Conservation (phyloP, 2,797 vertebrate species). For the Brotogeris chrysoptera region DNA sequence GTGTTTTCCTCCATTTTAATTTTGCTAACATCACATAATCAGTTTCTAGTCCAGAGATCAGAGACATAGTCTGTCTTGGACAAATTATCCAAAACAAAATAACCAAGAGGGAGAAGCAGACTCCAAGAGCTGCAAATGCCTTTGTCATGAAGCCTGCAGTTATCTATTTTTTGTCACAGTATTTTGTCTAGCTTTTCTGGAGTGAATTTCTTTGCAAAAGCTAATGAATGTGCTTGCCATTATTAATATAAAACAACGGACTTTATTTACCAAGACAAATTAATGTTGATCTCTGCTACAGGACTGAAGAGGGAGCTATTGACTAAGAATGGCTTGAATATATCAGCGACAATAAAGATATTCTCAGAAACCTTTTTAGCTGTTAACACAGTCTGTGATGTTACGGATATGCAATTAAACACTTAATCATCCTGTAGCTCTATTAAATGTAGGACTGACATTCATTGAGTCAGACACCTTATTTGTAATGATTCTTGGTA, state of each 20-base stretch:
- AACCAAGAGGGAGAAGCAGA: neutral
- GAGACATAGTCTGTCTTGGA: neutral
- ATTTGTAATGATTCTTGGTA: neutral
- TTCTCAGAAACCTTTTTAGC: neutral
- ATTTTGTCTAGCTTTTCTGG: neutral
- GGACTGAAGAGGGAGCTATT: conserved; percentile 76
- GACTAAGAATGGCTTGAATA: conserved; percentile 54
- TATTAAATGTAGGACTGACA: neutral
- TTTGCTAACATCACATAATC: neutral
- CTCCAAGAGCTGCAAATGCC: neutral
- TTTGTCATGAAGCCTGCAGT: neutral
- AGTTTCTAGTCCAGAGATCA: neutral
- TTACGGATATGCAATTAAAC: conserved; percentile 15
- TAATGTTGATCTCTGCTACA: neutral
- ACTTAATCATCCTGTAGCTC: neutral
- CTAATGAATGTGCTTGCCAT: neutral
- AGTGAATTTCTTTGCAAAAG: neutral
- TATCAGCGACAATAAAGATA: neutral
- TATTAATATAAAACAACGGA: neutral
- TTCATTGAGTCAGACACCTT: neutral
- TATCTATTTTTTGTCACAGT: neutral
- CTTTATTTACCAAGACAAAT: conserved; percentile 14
- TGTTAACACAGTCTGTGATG: neutral
- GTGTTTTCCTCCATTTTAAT: neutral
- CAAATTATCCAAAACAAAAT: neutral